These are phyloP conservation scores for Emydoidea blandingii DNA, from an alignment of 2,797 vertebrate genomes.

Conservation along the genomic window DNA sequence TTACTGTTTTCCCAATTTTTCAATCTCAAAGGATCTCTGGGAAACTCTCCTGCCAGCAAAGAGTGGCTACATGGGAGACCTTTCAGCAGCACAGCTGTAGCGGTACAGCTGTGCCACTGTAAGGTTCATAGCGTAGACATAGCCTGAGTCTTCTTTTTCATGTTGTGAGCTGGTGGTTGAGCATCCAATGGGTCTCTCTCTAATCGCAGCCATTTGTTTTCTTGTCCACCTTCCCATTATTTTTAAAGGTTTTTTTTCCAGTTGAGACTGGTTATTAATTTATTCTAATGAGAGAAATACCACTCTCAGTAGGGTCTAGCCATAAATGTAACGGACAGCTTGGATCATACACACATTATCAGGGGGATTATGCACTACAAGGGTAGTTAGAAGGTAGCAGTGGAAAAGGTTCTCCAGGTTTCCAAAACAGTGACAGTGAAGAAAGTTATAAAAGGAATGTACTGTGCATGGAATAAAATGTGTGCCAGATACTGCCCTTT, in stretches of 20 bases:
- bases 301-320: background rate
- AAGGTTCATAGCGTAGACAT: too few relatives aligned
- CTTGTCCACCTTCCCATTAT: background rate
- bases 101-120: too few relatives aligned
- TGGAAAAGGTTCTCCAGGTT: background rate
- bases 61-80: too few relatives aligned
- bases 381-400: background rate
- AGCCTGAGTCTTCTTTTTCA: background rate
- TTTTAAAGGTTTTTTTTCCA: background rate
- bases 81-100: too few relatives aligned
- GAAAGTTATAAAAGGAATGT: background rate
- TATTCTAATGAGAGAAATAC: background rate
- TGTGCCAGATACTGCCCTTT: background rate
- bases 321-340: background rate
- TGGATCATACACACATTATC: background rate
- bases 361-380: rapidly evolving
- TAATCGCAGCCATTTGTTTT: background rate
- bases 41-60: too few relatives aligned
- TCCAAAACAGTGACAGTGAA: background rate
- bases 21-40: background rate
- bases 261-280: background rate
- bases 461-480: background rate
- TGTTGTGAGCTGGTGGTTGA: background rate
- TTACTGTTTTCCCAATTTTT: background rate
- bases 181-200: background rate